phyloP scores from a whole-genome alignment of 2,888 invertebrate species.

The Spicauda simplicius region DNA sequence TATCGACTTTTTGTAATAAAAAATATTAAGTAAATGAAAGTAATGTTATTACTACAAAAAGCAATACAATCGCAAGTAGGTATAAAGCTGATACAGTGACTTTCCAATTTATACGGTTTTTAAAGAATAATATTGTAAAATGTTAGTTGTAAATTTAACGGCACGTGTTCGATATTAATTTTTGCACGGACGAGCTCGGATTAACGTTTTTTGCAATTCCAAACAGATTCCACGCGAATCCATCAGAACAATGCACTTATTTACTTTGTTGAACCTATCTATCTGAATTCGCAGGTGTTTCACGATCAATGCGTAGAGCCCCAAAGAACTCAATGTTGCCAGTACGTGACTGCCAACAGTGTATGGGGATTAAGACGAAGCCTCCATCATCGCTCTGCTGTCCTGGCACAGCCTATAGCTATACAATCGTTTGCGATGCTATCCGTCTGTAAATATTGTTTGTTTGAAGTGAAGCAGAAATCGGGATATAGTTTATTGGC shows the following conservation, averaged over 20 bases:
- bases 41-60: no score
- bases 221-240: constrained; percentile 9
- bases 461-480: background rate
- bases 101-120: no score
- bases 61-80: no score
- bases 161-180: background rate
- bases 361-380: constrained; percentile 49
- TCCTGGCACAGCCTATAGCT: constrained; percentile 41
- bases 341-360: constrained; percentile 48
- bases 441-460: constrained; percentile 10
- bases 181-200: background rate
- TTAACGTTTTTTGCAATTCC: constrained; percentile 7
- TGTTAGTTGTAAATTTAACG: no score
- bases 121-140: no score
- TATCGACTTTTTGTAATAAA: no score
- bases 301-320: constrained; percentile 39
- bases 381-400: constrained; percentile 43
- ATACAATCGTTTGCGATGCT: constrained; percentile 20
- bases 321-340: constrained; percentile 47
- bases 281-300: constrained; percentile 24
- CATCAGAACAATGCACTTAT: constrained; percentile 17
- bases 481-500: background rate
- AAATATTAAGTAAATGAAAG: no score
- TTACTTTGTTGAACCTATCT: constrained; percentile 21
- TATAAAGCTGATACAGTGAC: no score